Evolutionary conservation across 2,888 invertebrate species (phyloP), one percentile per base, ranked within the genome.

Genomic region (Drosophila aldrichi): DNA sequence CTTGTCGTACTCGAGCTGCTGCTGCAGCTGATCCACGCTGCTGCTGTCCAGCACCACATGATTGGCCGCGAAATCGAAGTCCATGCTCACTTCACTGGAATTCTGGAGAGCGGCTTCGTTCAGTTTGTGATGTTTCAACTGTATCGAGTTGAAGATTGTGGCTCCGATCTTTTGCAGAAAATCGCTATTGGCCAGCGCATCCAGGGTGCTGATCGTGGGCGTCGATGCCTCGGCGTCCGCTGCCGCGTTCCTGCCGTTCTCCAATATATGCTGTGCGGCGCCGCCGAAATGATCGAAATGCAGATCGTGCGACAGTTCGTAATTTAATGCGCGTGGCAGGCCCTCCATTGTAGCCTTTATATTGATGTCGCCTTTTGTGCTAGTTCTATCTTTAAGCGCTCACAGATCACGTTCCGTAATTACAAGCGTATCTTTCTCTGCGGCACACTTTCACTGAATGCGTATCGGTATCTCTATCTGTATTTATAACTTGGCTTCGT

Each of bases 1-100:
- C 79, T 94, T 94, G 89, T 95, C 94, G 83, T 95, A 94, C 70
- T 94, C 94, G 68, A 92, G 61, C 80, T 93, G 92, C 59, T 92
- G 91, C 67, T 92, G 91, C 57, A 92, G 60, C 49, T 92, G 91
- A 57, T 91, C 87, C 60, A 91, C 88, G 36, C 83, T 89, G 56
- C 82, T 80, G 32, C 91, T 88, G 64, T 92, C 92, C 67, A 92
- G 81, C 20, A 91, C 74, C 22, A 92, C 87, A 58, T 88, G 91
- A 70, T 92, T 91, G 3, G 88, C 72, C 29, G 85, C 68, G 20
- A 90, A 80, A 18, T 89, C 84, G 49, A 90, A 83, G 14, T 87
- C 90, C 79, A 91, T 91, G 22, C 41, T 36, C 9, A 57, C 22
- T 32, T 77, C 88, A 6, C 56, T 78, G 49, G 78, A 67, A 66